Evolutionary conservation across 2,888 invertebrate genomes (phyloP).

Genomic region (Apodemia zela): DNA sequence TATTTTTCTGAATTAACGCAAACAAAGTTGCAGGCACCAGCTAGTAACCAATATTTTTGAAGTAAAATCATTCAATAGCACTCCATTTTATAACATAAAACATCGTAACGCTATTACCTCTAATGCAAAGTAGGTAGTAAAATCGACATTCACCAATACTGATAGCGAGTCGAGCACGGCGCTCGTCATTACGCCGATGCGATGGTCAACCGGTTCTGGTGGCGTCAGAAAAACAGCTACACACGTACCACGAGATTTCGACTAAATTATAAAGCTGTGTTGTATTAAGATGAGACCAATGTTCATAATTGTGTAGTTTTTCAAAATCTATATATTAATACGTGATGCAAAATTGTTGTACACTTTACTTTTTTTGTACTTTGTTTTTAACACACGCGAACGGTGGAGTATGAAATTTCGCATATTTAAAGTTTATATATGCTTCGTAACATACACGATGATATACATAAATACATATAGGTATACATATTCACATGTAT

Average conservation of each 20-base stretch:
- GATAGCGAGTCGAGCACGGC: slow-evolving; percentile 39
- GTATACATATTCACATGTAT: too few species aligned
- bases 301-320: too few species aligned
- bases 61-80: neutral
- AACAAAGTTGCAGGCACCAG: too few species aligned
- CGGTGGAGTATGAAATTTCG: too few species aligned
- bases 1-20: too few species aligned
- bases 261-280: slow-evolving; percentile 26
- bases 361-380: too few species aligned
- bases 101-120: slow-evolving; percentile 22
- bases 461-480: too few species aligned
- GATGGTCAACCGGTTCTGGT: slow-evolving; percentile 77
- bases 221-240: slow-evolving; percentile 76
- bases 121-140: slow-evolving; percentile 61
- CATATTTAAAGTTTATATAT: too few species aligned
- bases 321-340: too few species aligned
- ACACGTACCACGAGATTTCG: slow-evolving; percentile 39
- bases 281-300: neutral
- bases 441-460: too few species aligned
- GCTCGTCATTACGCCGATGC: slow-evolving; percentile 61
- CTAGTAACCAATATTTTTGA: neutral
- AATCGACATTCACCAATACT: slow-evolving; percentile 60
- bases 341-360: too few species aligned
- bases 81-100: slow-evolving; percentile 1
- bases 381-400: too few species aligned